These are phyloP conservation scores for Scrobipalpa costella DNA, from an alignment of 2,888 invertebrate genomes.

Conservation along the genomic window DNA sequence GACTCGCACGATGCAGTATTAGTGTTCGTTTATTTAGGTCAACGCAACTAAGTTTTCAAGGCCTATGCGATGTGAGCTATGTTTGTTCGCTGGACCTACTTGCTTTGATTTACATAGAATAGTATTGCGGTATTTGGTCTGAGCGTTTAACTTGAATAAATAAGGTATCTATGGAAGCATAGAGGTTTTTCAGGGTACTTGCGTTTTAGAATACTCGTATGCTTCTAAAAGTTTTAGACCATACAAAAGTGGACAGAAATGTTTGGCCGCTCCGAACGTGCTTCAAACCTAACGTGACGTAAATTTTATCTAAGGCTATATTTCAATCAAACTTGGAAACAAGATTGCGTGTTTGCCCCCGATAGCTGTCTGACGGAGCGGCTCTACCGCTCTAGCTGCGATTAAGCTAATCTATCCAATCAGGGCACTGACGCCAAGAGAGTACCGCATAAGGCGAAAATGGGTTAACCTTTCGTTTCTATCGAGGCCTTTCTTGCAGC, in stretches of 20 bases:
- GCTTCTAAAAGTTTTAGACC: neutral
- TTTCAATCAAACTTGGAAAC: slow-evolving; percentile 22
- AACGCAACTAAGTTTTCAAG: slow-evolving; percentile 24
- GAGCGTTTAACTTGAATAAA: too few relatives aligned
- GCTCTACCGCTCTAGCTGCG: slow-evolving; percentile 25
- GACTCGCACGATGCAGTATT: slow-evolving; percentile 31
- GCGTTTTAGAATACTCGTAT: too few relatives aligned
- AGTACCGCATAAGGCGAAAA: slow-evolving; percentile 17
- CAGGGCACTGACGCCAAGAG: slow-evolving; percentile 32
- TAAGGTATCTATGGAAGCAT: too few relatives aligned
- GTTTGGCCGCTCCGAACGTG: too few relatives aligned
- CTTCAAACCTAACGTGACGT: neutral
- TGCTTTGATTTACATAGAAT: neutral
- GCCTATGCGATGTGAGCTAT: too few relatives aligned
- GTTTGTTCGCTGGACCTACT: too few relatives aligned
- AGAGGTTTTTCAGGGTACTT: too few relatives aligned
- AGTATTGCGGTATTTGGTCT: neutral
- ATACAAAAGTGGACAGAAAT: neutral
- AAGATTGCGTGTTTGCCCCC: slow-evolving; percentile 24
- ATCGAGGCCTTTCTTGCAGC: neutral
- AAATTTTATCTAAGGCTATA: slow-evolving; percentile 23
- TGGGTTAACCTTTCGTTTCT: neutral
- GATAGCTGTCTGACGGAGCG: slow-evolving; percentile 9
- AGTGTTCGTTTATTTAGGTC: slow-evolving; percentile 26
- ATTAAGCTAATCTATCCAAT: slow-evolving; percentile 29